Base-by-base conservation (phyloP, 2,797 vertebrate species). In the Margarornis squamiger region DNA sequence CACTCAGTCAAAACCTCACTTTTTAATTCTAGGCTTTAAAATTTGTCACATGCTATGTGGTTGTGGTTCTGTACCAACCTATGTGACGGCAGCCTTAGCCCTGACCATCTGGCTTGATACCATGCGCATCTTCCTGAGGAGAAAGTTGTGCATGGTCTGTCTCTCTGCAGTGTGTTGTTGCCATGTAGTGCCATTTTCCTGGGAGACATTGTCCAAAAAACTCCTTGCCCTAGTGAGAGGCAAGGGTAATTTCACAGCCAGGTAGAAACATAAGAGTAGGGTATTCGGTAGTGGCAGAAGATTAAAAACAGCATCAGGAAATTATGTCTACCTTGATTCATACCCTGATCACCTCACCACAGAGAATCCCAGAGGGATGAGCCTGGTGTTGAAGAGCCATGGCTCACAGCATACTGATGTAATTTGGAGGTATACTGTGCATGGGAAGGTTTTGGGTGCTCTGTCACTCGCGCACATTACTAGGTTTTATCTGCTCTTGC, bases 1-100 rank as follows among this genome's bases (percentile, higher is more conserved):
- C n/a, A 5, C 49, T 58, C 41, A 59, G 26, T 86, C 62, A 72
- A 74, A 84, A 61, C 4, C 34, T 77, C 21, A 19, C 10, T 46
- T 83, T 90, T 74, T 92, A 75, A n/a, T 92, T 87, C 68, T 71
- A 39, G n/a, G 26, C 43, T 82, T 88, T 41, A 72, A 1, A 63
- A 68, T 72, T 88, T 88, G 68, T 63, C 55, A 54, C 34, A 7
- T 57, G 30, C 4, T 43, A 18, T 43, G 23, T 43, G 30, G 17
- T 43, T 72, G 51, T 55, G 18, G 10, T 23, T 36, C 18, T 46
- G 24, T 67, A 49, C 43, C 46, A 57, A 12, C 26, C 23, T 61
- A 6, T 32, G 48, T 71, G 43, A 54, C 21, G 63, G 23, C 34
- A 74, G 48, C 43, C 41, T 84, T 73, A 65, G 34, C 43, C 23